Percentiles rank a stretch among this genome's conserved stretches.
Evolutionary conservation across 2,113 vertebrate species (phyloP).

Genomic region (Gallinago undulata): DNA sequence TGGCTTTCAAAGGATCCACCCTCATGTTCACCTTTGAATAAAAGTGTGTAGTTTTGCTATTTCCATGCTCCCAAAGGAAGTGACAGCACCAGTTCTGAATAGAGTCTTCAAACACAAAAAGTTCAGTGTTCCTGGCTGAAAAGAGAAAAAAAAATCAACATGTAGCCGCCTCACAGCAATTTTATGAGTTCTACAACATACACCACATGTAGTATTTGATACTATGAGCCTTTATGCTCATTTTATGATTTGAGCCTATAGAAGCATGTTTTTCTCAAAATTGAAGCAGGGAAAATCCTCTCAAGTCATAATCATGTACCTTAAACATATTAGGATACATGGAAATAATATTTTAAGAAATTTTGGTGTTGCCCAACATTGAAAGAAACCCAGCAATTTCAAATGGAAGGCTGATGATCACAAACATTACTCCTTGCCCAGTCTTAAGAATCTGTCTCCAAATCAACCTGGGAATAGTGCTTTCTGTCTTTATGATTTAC

Average conservation of each 20-base stretch:
- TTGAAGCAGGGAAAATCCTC: background rate
- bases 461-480: background rate
- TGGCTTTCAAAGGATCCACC: background rate
- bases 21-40: background rate
- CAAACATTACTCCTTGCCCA: background rate
- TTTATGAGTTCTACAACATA: background rate
- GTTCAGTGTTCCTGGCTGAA: background rate
- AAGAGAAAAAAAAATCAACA: background rate
- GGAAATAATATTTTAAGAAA: background rate
- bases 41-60: background rate
- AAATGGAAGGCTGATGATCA: background rate
- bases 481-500: background rate
- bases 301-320: background rate
- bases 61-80: background rate
- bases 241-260: background rate
- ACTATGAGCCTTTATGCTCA: background rate
- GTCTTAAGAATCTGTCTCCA: background rate
- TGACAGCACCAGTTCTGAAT: background rate
- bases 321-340: background rate
- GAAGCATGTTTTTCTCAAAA: background rate
- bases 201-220: rapidly evolving
- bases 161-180: background rate
- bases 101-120: background rate
- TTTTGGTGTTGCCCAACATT: background rate
- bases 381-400: background rate